Percentiles rank a stretch among this genome's conserved stretches.
phyloP scores from a whole-genome alignment of 2,113 vertebrate species.

The Laterallus jamaicensis region DNA sequence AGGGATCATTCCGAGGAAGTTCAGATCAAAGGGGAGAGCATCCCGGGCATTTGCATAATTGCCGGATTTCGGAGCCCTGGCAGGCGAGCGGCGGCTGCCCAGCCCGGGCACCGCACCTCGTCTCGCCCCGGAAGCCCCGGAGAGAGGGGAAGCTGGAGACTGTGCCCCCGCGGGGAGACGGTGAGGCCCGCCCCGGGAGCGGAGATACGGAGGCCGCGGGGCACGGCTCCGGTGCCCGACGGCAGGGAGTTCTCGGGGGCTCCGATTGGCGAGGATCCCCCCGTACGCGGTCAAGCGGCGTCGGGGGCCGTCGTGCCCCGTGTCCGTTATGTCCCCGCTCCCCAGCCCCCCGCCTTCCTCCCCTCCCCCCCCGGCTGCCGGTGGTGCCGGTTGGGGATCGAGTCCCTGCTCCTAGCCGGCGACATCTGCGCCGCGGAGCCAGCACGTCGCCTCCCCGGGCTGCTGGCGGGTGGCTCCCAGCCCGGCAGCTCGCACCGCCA shows the following conservation, averaged over 20 bases:
- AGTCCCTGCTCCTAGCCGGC: neutral
- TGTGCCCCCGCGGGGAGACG: neutral
- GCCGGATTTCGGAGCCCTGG: constrained; percentile 2
- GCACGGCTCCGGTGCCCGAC: neutral
- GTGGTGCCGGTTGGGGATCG: neutral
- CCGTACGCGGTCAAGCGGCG: neutral
- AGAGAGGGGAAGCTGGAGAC: neutral
- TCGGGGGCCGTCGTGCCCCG: too few relatives aligned
- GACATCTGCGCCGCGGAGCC: constrained; percentile 10
- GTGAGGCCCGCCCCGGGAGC: neutral
- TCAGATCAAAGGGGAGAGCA: constrained; percentile 40
- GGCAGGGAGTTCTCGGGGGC: neutral
- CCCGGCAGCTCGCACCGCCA: constrained; percentile 7
- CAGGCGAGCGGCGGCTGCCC: neutral
- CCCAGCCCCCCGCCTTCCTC: neutral
- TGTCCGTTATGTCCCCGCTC: too few relatives aligned
- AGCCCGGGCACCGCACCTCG: neutral
- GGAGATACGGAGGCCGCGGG: neutral
- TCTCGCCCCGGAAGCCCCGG: neutral
- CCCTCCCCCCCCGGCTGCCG: neutral
- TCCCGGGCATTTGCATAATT: neutral
- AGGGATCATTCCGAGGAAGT: constrained; percentile 44
- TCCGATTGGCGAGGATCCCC: neutral
- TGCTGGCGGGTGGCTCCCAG: constrained; percentile 20
- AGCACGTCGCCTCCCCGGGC: neutral